Evolutionary conservation across 2,113 vertebrate species (phyloP).

Genomic region (Podarcis cretensis): DNA sequence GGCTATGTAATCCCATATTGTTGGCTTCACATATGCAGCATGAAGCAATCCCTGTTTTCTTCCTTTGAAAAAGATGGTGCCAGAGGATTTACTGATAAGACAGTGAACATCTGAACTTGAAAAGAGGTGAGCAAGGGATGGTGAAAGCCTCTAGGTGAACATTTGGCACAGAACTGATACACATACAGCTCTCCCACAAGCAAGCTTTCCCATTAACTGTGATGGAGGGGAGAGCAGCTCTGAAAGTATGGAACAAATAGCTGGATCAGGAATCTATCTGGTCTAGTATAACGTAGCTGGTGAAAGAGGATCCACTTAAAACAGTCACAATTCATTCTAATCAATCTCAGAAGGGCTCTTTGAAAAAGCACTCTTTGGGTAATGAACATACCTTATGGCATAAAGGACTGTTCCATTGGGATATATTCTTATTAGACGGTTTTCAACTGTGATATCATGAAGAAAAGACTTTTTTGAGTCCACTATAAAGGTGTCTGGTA

Average conservation of each 20-base stretch:
- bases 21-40: neutral
- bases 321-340: neutral
- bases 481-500: conserved; percentile 91
- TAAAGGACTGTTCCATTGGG: conserved; percentile 92
- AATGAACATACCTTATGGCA: conserved; percentile 81
- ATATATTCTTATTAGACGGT: conserved; percentile 91
- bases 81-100: neutral
- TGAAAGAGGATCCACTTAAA: neutral
- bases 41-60: neutral
- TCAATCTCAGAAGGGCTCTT: neutral
- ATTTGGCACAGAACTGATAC: neutral
- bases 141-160: neutral
- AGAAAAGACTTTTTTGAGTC: conserved; percentile 94
- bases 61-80: neutral
- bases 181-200: neutral
- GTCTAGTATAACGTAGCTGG: neutral
- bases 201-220: neutral
- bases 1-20: neutral
- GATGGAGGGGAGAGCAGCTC: neutral
- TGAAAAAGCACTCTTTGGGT: neutral
- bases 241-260: neutral
- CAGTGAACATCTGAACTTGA: neutral
- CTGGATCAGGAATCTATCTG: neutral
- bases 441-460: conserved; percentile 92
- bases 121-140: neutral